Evolutionary conservation across 2,888 invertebrate species (phyloP).

Genomic region (Diarsia dahlii): DNA sequence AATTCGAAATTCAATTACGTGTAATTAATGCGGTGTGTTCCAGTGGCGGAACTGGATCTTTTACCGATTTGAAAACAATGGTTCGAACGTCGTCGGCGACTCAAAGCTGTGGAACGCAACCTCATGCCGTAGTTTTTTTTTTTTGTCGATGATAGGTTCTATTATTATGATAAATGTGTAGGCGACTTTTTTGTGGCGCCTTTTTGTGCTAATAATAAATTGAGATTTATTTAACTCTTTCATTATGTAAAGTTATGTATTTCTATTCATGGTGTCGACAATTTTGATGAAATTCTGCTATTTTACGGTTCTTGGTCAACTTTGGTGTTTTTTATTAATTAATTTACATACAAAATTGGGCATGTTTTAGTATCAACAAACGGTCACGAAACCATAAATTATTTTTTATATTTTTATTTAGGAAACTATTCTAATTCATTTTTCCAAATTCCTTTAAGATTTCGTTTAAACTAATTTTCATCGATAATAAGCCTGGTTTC

Average conservation of each 20-base stretch:
- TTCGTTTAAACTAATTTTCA: slow-evolving; percentile 32
- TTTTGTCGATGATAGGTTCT: slow-evolving; percentile 73
- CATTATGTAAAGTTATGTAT: slow-evolving; percentile 54
- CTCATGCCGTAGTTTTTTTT: slow-evolving; percentile 77
- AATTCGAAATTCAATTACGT: slow-evolving; percentile 92
- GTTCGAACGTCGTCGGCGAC: slow-evolving; percentile 77
- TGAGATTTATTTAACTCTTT: slow-evolving; percentile 59
- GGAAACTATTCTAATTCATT: not conserved
- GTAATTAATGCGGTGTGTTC: slow-evolving; percentile 91
- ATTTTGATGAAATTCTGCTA: slow-evolving; percentile 42
- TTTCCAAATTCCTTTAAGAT: slow-evolving; percentile 4
- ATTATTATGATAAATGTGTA: slow-evolving; percentile 71
- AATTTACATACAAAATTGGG: slow-evolving; percentile 32
- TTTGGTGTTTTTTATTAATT: slow-evolving; percentile 29
- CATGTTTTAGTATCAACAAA: not conserved
- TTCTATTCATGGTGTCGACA: slow-evolving; percentile 43
- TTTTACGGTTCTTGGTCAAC: slow-evolving; percentile 31
- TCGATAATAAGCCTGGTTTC: slow-evolving; percentile 46
- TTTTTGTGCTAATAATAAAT: slow-evolving; percentile 62
- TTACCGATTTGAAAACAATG: slow-evolving; percentile 88
- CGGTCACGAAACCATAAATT: not conserved
- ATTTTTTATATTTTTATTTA: not conserved
- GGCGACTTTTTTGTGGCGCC: slow-evolving; percentile 55
- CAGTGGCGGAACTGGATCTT: slow-evolving; percentile 86
- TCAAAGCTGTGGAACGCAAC: slow-evolving; percentile 83